phyloP scores from a whole-genome alignment of 1,140 invertebrate species.

The Yoshiicerus persimilis region DNA sequence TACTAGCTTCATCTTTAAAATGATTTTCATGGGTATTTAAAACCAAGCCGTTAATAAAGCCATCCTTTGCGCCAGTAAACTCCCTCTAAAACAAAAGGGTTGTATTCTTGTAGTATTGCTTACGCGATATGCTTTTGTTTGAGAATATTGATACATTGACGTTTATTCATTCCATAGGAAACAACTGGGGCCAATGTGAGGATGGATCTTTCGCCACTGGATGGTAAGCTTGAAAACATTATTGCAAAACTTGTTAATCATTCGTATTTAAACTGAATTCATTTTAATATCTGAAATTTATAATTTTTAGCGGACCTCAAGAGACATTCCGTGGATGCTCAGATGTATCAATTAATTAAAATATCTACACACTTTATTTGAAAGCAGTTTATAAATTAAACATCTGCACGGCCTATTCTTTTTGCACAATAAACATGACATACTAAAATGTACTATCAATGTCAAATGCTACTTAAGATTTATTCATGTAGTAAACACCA shows the following conservation, averaged over 20 bases:
- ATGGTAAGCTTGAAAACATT: neutral
- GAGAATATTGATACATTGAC: neutral
- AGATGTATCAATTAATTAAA: neutral
- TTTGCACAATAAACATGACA: too few species aligned
- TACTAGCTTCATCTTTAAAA: too few species aligned
- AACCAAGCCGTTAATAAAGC: too few species aligned
- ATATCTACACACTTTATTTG: neutral
- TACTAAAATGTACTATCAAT: too few species aligned
- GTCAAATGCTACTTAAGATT: too few species aligned
- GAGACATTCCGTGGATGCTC: neutral
- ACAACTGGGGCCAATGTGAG: slow-evolving; percentile 48
- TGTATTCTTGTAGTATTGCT: too few species aligned
- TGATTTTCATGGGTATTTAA: too few species aligned
- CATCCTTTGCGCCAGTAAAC: too few species aligned
- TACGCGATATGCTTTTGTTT: neutral
- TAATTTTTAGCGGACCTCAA: neutral
- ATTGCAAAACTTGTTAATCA: neutral
- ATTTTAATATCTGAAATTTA: neutral
- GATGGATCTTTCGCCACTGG: neutral
- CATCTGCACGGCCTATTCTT: too few species aligned
- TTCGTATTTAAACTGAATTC: neutral
- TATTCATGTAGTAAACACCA: too few species aligned
- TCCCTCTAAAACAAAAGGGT: too few species aligned
- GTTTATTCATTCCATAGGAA: slow-evolving; percentile 49
- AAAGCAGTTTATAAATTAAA: too few species aligned